Evolutionary conservation across 2,888 invertebrate genomes (phyloP), one percentile per base, ranked within the genome.

Genomic region (Lamellibrachia satsuma): DNA sequence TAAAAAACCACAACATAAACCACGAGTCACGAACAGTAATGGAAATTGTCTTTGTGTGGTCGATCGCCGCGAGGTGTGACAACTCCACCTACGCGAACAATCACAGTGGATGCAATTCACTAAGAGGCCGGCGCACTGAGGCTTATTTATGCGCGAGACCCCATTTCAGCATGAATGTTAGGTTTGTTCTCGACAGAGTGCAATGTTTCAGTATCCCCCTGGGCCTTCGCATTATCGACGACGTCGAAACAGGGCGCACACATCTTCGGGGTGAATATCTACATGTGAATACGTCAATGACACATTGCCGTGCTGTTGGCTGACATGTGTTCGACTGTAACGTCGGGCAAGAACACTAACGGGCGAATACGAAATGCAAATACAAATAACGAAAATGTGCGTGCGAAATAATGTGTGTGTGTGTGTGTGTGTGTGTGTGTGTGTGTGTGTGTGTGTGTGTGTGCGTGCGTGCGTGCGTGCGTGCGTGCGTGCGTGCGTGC

Each of bases 131-230:
- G 75, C 22, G 75, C 75, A 22, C n/a, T 4, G 22, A 1, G 2
- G 75, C n/a, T 75, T 75, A 75, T 75, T 75, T 75, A 75, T 75
- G 75, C 75, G 75, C 75, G 75, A 75, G 75, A 75, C 75, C 75
- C 75, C 75, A 75, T 75, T 75, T 75, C 75, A 15, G 75, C 75
- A 22, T 75, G 15, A 75, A 75, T 75, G 75, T 75, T 75, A 15
- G 6, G 75, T 75, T 75, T 75, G 75, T 75, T 75, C 75, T 75
- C 75, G 75, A 11, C 2, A 75, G 15, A 22, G 75, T n/a, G 75
- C 22, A 22, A 75, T 75, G 15, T 75, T 75, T 2, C 75, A 22
- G 15, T 75, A n/a, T 75, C 11, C 22, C 75, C 75, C 4, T 75
- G 22, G 75, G 75, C n/a, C 2, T 75, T 75, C n/a, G 15, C 75